Conservation (phyloP, 2,113 vertebrate genomes). For the Nothobranchius furzeri region DNA sequence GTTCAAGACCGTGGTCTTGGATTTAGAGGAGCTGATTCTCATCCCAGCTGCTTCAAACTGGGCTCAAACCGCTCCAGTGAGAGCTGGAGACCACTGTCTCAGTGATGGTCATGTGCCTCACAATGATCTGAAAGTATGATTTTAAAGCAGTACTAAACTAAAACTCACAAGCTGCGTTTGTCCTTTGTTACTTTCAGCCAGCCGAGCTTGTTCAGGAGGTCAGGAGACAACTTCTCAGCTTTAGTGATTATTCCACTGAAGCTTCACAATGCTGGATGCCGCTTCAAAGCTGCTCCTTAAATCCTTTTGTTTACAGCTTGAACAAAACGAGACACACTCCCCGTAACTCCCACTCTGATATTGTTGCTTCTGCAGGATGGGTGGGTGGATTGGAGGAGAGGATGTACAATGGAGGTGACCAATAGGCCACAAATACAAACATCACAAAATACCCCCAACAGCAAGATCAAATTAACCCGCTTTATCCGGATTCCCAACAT, state of each 20-base stretch:
- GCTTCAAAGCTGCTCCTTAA: slow-evolving; percentile 49
- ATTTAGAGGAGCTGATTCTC: no score
- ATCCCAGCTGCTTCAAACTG: no score
- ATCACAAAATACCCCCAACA: slow-evolving; percentile 40
- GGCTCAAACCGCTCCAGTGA: no score
- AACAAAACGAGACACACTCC: slow-evolving; percentile 38
- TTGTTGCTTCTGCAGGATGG: slow-evolving; percentile 6
- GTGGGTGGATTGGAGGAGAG: neutral
- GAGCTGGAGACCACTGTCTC: no score
- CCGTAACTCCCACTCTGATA: slow-evolving; percentile 57
- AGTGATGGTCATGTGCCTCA: no score
- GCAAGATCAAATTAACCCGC: slow-evolving; percentile 42
- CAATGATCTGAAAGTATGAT: no score
- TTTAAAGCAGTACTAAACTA: no score
- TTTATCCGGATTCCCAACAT: slow-evolving; percentile 17
- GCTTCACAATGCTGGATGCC: slow-evolving; percentile 36
- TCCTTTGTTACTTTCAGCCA: neutral
- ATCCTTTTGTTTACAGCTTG: slow-evolving; percentile 53
- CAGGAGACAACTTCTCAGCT: slow-evolving; percentile 30
- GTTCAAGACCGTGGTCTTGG: no score
- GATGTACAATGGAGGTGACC: neutral
- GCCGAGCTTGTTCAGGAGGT: slow-evolving; percentile 35
- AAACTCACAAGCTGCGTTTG: no score
- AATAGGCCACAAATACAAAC: slow-evolving; percentile 37
- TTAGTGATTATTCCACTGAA: slow-evolving; percentile 27